Base-by-base conservation (phyloP, 2,113 vertebrate species). In the Neogale vison region DNA sequence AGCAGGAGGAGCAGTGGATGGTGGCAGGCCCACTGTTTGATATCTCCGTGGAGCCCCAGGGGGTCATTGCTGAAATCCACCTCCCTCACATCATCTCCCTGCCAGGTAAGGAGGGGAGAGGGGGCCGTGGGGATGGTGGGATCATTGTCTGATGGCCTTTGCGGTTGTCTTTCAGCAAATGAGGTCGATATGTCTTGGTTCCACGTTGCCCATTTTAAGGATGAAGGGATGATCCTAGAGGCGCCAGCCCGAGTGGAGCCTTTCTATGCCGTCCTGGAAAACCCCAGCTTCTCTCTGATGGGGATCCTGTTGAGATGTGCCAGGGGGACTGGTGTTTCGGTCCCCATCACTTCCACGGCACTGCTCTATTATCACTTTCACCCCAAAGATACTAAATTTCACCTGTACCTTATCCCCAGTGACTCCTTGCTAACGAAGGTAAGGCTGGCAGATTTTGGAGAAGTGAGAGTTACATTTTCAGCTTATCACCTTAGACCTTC, bases 321-420 rank as follows among this genome's bases (percentile, higher is more conserved):
- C 26, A 65, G 39, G 0, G 72, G 59, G 23, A 59, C 92, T 4
- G 11, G 47, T 3, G 45, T 79, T 26, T 88, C 74, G 0, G 29
- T 93, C 8, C 72, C 92, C 72, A 80, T 94, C 74, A 69, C 61
- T 0, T 80, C 72, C 36, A 69, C 15, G 15, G 45, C 50, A 9
- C 59, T 88, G 21, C 6, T 94, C 13, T 88, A 88, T 87, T 57
- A 36, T n/a, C 92, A 69, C 50, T 5, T 17, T 14, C 14, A 87
- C 21, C n/a, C 61, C 0, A 10, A 94, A 34, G 92, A 59, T 4
- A 36, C 34, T n/a, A 94, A 52, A 69, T 57, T 94, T 50, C 92
- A 94, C 29, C 15, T 94, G 72, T 94, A 94, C 63, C 84, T 94
- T 34, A n/a, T 94, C 9, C 92, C 83, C 84, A 94, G 92, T 2